Evolutionary conservation across 2,113 vertebrate species (phyloP).

Genomic region (Saguinus midas): DNA sequence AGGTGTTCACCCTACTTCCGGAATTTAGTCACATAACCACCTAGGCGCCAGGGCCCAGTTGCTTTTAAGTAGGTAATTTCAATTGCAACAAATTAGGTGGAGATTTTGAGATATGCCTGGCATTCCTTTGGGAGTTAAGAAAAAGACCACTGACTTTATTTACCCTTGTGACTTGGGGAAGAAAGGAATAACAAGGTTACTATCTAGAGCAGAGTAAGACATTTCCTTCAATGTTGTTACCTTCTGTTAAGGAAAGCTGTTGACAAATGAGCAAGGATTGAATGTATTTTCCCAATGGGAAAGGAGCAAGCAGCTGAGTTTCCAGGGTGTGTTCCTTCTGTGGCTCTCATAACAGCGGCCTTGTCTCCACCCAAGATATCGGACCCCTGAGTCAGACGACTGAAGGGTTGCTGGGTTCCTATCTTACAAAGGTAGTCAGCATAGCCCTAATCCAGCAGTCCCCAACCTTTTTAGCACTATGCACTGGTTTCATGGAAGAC

Average conservation of each 20-base stretch:
- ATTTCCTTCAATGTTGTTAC: background rate
- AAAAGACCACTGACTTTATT: conserved; percentile 1
- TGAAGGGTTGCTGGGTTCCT: background rate
- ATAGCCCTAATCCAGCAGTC: background rate
- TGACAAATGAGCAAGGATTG: background rate
- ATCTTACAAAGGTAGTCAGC: background rate
- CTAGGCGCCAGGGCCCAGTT: background rate
- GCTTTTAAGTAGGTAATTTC: background rate
- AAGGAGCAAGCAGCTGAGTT: background rate
- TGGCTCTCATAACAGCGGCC: background rate
- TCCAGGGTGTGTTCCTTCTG: background rate
- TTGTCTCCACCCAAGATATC: background rate
- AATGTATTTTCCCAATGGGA: background rate
- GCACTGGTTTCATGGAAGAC: too few relatives aligned
- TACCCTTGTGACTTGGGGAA: background rate
- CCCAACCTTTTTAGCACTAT: too few relatives aligned
- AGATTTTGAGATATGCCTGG: background rate
- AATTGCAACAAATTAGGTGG: background rate
- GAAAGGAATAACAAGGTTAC: background rate
- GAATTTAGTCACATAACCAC: background rate
- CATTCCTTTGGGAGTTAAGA: background rate
- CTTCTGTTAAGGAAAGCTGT: background rate
- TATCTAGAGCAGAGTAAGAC: background rate
- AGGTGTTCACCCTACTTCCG: background rate
- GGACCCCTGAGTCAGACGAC: background rate